Base-by-base conservation (phyloP, 2,888 invertebrate species). In the Tetragonula carbonaria region DNA sequence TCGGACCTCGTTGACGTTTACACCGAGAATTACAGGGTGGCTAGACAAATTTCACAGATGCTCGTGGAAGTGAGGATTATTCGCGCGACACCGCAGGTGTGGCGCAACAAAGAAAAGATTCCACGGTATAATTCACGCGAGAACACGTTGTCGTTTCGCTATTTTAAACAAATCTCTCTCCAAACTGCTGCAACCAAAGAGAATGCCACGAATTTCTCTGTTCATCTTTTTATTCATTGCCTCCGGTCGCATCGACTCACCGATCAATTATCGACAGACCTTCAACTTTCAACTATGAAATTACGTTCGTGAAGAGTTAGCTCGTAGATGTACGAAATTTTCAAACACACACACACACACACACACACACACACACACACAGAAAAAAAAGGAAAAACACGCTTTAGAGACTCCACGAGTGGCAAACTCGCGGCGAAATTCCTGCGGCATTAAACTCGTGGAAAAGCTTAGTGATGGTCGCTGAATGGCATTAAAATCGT, bases 11-110 rank as follows among this genome's bases (percentile, higher is more conserved):
- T 50, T 65, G 78, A 70, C 78, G 55, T 78, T 78, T 78, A 70
- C 45, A n/a, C 33, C 16, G 18, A 3, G 45, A 74, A 59, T 66
- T 66, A 66, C 28, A 53, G 33, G 65, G 18, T 33, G 21, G 53
- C 23, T 23, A 38, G 71, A 71, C 65, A 77, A 66, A 80, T 77
- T 75, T 75, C 63, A 80, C 68, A 67, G 79, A 75, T 75, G 79
- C 62, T 28, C 63, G 18, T 14, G 16, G 21, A 28, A 51, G 71
- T 13, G 38, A 33, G 51, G 71, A 77, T 77, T 65, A 72, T 65
- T 66, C n/a, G 45, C 65, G 51, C 55, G 68, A 65, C 16, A 23
- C 65, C 45, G 45, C 80, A 71, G 76, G 70, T 76, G 71, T 71
- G 13, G 70, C 0, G 23, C 4, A n/a, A 55, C 18, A 55, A 71